These are phyloP conservation scores for Lucinisca nassula DNA, from an alignment of 2,888 invertebrate genomes.

Conservation along the genomic window DNA sequence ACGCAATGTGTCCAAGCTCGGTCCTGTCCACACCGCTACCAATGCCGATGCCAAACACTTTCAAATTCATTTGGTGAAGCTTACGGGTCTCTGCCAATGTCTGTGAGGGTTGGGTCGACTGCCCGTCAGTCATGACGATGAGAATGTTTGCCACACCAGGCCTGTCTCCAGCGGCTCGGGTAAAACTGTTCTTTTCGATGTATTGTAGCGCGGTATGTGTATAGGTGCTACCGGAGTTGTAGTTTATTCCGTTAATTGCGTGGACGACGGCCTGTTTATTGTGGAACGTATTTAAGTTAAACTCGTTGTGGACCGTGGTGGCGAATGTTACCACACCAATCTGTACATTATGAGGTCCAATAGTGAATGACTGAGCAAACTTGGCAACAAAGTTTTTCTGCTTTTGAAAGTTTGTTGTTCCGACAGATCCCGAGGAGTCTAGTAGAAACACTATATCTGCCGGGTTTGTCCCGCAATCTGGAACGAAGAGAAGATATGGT, in stretches of 20 bases:
- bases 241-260: slow-evolving; percentile 34
- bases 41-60: slow-evolving; percentile 78
- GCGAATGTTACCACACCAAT: slow-evolving; percentile 75
- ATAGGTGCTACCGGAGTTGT: slow-evolving; percentile 78
- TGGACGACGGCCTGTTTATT: not conserved
- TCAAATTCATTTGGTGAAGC: slow-evolving; percentile 70
- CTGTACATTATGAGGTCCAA: slow-evolving; percentile 72
- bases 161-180: slow-evolving; percentile 74
- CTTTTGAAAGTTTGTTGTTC: slow-evolving; percentile 68
- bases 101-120: slow-evolving; percentile 68
- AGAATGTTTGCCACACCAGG: slow-evolving; percentile 77
- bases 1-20: slow-evolving; percentile 80
- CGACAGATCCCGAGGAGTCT: slow-evolving; percentile 74
- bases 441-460: slow-evolving; percentile 75
- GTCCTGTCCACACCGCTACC: slow-evolving; percentile 73
- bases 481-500: too few species aligned
- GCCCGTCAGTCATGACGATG: slow-evolving; percentile 80
- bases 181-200: slow-evolving; percentile 76
- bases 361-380: slow-evolving; percentile 69
- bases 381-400: slow-evolving; percentile 71
- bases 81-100: slow-evolving; percentile 67
- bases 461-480: slow-evolving; percentile 69
- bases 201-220: slow-evolving; percentile 80
- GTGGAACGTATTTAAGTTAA: slow-evolving; percentile 66
- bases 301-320: slow-evolving; percentile 61